Evolutionary conservation across 2,888 invertebrate species (phyloP), one percentile per base, ranked within the genome.

Genomic region (Aphodius sticticus): DNA sequence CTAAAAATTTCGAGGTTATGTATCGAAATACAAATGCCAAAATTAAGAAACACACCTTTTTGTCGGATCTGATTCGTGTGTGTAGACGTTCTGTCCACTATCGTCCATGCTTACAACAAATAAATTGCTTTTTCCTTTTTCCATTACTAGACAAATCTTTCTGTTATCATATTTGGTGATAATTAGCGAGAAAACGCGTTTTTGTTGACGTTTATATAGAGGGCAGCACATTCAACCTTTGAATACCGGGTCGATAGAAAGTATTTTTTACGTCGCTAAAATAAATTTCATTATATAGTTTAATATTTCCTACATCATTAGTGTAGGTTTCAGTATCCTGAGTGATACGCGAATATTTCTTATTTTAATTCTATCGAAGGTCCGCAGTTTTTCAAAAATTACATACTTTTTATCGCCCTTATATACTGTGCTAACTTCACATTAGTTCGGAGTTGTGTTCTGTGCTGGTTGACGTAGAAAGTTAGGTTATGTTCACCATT

Each of bases 31-130:
- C 71, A 53, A 37, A 70, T 6, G 15, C 9, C 15, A 36, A 1
- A 77, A 6, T 16, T 72, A 77, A 37, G 6, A 16, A 70, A 15
- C 26, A 38, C 78, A 83, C 83, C 82, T 82, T 76, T 82, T 81
- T 7, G 81, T 81, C 6, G 80, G 81, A 76, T 84, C 82, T 16
- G 82, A 76, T 76, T 82, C 82, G 77, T 84, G 81, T 16, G 83
- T 82, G 70, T 82, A 84, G 7, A 83, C 81, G 71, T 77, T 84
- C 53, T 83, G 82, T 1, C 82, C 83, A 9, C 81, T 77, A 15
- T 83, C 82, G 53, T 81, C 81, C 14, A 82, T 78, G 74, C 81
- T 81, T 83, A 84, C 82, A 12, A 82, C 78, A 74, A 82, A 84
- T 37, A 82, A 69, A 37, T 78, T 77, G 78, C 77, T 72, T 77